These are phyloP conservation scores for Macrostomum lignano DNA, from an alignment of 1,140 invertebrate species.

Conservation along the genomic window DNA sequence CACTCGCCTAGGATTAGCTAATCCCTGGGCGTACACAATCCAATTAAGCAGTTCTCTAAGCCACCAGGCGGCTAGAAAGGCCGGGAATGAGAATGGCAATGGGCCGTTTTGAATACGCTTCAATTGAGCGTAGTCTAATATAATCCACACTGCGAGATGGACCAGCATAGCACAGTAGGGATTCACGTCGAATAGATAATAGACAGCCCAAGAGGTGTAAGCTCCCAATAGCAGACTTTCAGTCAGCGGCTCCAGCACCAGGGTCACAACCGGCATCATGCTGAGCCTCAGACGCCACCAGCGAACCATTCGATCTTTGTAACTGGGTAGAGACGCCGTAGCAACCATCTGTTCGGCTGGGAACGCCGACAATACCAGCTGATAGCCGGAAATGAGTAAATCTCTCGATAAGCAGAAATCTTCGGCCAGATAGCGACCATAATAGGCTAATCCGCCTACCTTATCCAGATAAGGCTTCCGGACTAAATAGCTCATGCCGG, in stretches of 20 bases:
- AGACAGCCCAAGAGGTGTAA: conserved; percentile 8
- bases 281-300: conserved; percentile 5
- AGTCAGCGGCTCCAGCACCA: conserved; percentile 1
- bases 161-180: conserved; percentile 7
- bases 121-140: conserved; percentile 8
- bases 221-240: neutral
- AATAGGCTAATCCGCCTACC: conserved; percentile 64
- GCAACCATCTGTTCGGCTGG: conserved; percentile 71
- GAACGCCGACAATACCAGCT: conserved; percentile 36
- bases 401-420: conserved; percentile 92
- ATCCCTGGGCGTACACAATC: conserved; percentile 12
- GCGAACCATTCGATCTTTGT: neutral
- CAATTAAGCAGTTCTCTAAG: conserved; percentile 12
- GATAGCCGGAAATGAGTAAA: conserved; percentile 33
- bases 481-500: conserved; percentile 86
- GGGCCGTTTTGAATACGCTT: conserved; percentile 12
- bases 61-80: conserved; percentile 13
- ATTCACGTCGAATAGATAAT: conserved; percentile 8
- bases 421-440: conserved; percentile 79
- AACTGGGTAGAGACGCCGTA: neutral
- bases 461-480: conserved; percentile 55
- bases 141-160: conserved; percentile 6
- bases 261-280: conserved; percentile 2
- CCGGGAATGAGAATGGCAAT: conserved; percentile 11
- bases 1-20: conserved; percentile 13